Evolutionary conservation across 2,113 vertebrate species (phyloP).

Genomic region (Syrmaticus mikado): DNA sequence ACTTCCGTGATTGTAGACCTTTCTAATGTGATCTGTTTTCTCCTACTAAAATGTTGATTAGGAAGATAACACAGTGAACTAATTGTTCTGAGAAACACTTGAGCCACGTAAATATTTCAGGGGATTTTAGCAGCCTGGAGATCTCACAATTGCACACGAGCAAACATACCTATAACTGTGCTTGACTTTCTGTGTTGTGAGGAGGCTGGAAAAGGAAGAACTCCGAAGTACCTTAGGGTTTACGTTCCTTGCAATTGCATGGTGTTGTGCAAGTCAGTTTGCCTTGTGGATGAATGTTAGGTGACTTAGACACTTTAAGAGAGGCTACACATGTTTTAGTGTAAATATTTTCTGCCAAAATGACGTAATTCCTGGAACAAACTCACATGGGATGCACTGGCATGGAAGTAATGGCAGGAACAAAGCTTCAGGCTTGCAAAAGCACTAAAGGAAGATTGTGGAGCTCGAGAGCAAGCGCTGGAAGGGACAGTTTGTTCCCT

Average conservation of each 20-base stretch:
- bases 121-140: conserved; percentile 35
- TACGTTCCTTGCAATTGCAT: not conserved
- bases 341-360: conserved; percentile 18
- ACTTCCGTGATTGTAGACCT: conserved; percentile 20
- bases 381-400: not conserved
- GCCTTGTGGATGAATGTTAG: conserved; percentile 30
- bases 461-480: rapidly evolving
- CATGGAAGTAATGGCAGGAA: not conserved
- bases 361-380: not conserved
- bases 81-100: conserved; percentile 31
- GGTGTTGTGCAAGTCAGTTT: not conserved
- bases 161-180: not conserved
- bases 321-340: not conserved
- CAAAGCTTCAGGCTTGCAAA: not conserved
- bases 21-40: conserved; percentile 9
- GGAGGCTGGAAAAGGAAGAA: not conserved
- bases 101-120: conserved; percentile 53
- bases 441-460: not conserved
- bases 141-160: conserved; percentile 25
- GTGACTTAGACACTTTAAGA: not conserved
- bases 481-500: not conserved
- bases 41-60: conserved; percentile 1
- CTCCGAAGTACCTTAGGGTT: not conserved
- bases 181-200: not conserved
- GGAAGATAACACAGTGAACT: conserved; percentile 24